phyloP scores from a whole-genome alignment of 2,113 vertebrate species.

The Stigmatopora argus region DNA sequence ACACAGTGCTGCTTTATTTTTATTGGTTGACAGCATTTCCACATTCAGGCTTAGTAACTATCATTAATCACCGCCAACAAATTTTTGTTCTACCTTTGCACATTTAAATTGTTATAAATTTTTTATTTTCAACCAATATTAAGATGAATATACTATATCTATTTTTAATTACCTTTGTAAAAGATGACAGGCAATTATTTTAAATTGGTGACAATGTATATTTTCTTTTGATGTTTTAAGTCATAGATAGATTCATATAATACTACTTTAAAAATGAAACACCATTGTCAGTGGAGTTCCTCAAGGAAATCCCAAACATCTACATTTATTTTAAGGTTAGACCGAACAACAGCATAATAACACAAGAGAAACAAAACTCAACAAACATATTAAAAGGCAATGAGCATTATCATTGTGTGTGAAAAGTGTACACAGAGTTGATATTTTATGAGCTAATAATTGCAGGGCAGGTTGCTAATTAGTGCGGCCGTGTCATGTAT shows the following conservation, averaged over 20 bases:
- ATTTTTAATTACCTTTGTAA: no score
- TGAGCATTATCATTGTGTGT: background rate
- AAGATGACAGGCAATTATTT: no score
- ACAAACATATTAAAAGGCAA: background rate
- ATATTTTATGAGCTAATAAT: conserved; percentile 75
- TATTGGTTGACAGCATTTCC: no score
- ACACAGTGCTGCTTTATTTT: no score
- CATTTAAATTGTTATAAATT: background rate
- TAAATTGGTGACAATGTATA: no score
- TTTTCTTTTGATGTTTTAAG: no score
- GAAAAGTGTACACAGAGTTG: conserved; percentile 45
- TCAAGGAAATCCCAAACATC: background rate
- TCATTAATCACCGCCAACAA: no score
- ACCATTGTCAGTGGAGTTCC: background rate
- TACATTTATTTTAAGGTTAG: background rate
- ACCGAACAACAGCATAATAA: background rate
- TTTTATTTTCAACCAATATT: no score
- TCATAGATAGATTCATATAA: no score
- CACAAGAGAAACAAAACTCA: background rate
- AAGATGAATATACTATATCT: no score
- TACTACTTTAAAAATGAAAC: background rate
- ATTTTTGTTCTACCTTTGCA: background rate
- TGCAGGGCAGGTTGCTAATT: conserved; percentile 64
- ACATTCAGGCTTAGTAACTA: no score
- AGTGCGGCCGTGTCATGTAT: conserved; percentile 57